phyloP scores from a whole-genome alignment of 2,888 invertebrate genomes.

The Microctonus aethiopoides region DNA sequence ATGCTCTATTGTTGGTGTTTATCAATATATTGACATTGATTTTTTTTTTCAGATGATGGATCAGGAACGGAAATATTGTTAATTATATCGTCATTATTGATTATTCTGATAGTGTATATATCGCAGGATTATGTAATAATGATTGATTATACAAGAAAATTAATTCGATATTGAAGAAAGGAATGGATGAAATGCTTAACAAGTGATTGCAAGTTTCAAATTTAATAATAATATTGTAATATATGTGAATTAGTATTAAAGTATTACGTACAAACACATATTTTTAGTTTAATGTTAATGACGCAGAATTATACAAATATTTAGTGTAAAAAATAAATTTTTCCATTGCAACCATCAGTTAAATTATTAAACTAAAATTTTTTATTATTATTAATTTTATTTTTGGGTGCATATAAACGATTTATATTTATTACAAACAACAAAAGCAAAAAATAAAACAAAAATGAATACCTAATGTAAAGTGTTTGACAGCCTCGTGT shows the following conservation, averaged over 20 bases:
- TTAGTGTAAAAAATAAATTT: not conserved
- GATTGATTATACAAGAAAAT: not conserved
- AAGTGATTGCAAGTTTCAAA: not conserved
- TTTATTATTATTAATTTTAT: conserved; percentile 31
- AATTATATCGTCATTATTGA: not conserved
- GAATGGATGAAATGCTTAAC: not conserved
- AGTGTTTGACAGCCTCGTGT: not conserved
- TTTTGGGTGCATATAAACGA: conserved; percentile 36
- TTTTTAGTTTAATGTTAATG: conserved; percentile 19
- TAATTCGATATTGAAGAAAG: not conserved
- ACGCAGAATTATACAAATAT: not conserved
- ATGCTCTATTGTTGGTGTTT: not conserved
- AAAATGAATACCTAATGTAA: conserved; percentile 4
- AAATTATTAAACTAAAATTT: conserved; percentile 3
- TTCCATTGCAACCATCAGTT: not conserved
- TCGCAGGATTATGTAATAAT: not conserved
- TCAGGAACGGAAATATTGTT: not conserved
- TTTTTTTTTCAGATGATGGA: not conserved
- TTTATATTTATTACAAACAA: conserved; percentile 18
- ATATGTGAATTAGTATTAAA: not conserved
- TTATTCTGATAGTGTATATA: not conserved
- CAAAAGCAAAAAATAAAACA: conserved; percentile 23
- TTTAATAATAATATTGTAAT: not conserved
- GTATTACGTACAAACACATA: not conserved
- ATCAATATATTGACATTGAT: not conserved